A percentile compares a stretch with the other conserved stretches of the same genome.
phyloP scores from a whole-genome alignment of 2,888 invertebrate species.

The Hyposoter didymator region DNA sequence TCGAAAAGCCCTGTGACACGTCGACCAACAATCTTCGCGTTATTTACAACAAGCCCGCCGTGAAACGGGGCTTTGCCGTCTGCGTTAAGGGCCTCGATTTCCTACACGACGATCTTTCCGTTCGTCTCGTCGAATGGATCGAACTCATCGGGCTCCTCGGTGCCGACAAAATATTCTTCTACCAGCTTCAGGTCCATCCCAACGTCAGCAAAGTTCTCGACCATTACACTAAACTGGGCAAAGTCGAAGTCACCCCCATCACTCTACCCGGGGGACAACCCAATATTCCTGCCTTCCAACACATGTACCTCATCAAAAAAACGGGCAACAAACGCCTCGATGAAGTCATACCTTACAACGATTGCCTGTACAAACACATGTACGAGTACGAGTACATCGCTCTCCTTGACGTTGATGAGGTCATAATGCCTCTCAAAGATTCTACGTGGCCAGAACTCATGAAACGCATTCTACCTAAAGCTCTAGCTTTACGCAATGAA shows the following conservation, averaged over 20 bases:
- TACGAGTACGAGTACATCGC: constrained; percentile 95
- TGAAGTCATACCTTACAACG: constrained; percentile 98
- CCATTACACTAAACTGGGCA: constrained; percentile 88
- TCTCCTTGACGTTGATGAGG: constrained; percentile 97
- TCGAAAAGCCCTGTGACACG: constrained; percentile 93
- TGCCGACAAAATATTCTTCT: constrained; percentile 96
- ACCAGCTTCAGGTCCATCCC: constrained; percentile 90
- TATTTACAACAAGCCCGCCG: constrained; percentile 90
- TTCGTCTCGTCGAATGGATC: constrained; percentile 97
- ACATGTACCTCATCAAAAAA: constrained; percentile 95
- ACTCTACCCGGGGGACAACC: constrained; percentile 96
- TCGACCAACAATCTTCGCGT: constrained; percentile 94
- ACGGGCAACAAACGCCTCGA: constrained; percentile 97
- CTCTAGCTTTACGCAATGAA: constrained; percentile 88
- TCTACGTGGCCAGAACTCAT: constrained; percentile 91
- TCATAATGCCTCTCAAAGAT: constrained; percentile 94
- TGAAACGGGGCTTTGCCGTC: constrained; percentile 93
- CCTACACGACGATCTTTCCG: constrained; percentile 95
- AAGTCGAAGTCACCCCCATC: constrained; percentile 91
- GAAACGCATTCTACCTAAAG: constrained; percentile 89
- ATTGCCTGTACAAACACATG: constrained; percentile 96
- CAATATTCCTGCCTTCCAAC: constrained; percentile 94
- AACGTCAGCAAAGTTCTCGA: constrained; percentile 94
- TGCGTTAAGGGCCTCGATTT: constrained; percentile 98
- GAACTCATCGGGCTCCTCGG: constrained; percentile 94